Conservation (phyloP, 2,888 invertebrate genomes). For the Ochropleura leucogaster region DNA sequence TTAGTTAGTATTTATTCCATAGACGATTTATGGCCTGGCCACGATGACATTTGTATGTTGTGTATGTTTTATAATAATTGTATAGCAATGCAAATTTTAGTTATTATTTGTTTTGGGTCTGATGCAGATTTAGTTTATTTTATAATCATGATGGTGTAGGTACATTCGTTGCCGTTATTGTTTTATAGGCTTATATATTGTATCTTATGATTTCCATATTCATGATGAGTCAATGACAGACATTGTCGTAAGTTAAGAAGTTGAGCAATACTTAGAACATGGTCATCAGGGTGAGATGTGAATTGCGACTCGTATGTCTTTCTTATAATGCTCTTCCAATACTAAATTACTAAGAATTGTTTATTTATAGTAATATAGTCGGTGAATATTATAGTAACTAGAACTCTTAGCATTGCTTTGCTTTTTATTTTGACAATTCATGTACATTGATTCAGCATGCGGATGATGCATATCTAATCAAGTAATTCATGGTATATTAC, state of each 20-base stretch:
- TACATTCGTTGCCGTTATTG: conserved; percentile 74
- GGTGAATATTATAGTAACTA: conserved; percentile 22
- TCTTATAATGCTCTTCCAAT: conserved; percentile 27
- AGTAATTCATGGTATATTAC: conserved; percentile 52
- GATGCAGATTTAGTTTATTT: conserved; percentile 86
- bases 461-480: conserved; percentile 44
- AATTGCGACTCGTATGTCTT: conserved; percentile 33
- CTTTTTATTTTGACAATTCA: conserved; percentile 44
- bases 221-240: conserved; percentile 29
- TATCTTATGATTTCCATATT: conserved; percentile 49
- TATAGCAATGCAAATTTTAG: conserved; percentile 84
- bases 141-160: conserved; percentile 54
- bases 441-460: conserved; percentile 31
- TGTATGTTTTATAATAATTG: conserved; percentile 78
- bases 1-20: conserved; percentile 82
- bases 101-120: conserved; percentile 80
- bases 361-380: conserved; percentile 16
- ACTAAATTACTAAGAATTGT: conserved; percentile 4
- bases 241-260: conserved; percentile 47
- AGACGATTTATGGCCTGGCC: conserved; percentile 80
- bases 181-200: conserved; percentile 61
- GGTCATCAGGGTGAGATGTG: conserved; percentile 52
- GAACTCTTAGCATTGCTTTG: conserved; percentile 49
- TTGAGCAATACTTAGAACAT: conserved; percentile 64
- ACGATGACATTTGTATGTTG: conserved; percentile 82